Base-by-base conservation (phyloP, 64 coral and sea anemone species). In the Porites lutea region DNA sequence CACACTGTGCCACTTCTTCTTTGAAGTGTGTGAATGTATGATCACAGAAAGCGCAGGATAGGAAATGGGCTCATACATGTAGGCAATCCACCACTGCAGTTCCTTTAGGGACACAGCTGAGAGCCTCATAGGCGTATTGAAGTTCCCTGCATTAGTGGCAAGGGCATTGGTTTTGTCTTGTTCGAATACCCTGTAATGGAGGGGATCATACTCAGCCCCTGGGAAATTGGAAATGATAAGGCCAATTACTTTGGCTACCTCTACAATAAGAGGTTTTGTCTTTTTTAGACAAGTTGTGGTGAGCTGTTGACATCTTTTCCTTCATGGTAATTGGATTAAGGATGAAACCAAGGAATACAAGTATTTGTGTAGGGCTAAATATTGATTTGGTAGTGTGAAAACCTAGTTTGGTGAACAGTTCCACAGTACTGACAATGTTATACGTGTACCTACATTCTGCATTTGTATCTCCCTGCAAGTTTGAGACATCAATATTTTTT, bases 401-500 rank as follows among this genome's bases (percentile, higher is more conserved):
- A 8, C 53, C 50, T 11, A 96, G 61, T 55, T 79, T 23, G 43
- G 76, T 91, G 71, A 88, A 91, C 16, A 88, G 7, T 23, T 46
- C 15, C 4, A 63, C 51, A 52, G 94, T 95, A 16, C 65, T 27
- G 14, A 20, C 6, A 68, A 93, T 76, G 67, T 96, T 96, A 37
- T 37, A 37, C 27, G 1, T 57, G 61, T 86, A 8, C 52, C 50
- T 13, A 47, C 86, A 96, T 51, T 90, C 95, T 37, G 13, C 15
- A 15, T 51, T 53, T 8, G 6, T 88, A n/a, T 92, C 83, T 19
- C 94, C 94, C 55, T 88, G 77, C 15, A 96, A 88, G 57, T 92
- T 70, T 9, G 94, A 88, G 51, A 92, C 84, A 57, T 96, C 89
- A 23, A 91, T 91, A 84, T 91, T 37, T 37, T 37, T 37, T 37